Percentiles rank a stretch among this genome's conserved stretches.
Conservation (phyloP, 2,888 invertebrate species). For the Unio pictorum region DNA sequence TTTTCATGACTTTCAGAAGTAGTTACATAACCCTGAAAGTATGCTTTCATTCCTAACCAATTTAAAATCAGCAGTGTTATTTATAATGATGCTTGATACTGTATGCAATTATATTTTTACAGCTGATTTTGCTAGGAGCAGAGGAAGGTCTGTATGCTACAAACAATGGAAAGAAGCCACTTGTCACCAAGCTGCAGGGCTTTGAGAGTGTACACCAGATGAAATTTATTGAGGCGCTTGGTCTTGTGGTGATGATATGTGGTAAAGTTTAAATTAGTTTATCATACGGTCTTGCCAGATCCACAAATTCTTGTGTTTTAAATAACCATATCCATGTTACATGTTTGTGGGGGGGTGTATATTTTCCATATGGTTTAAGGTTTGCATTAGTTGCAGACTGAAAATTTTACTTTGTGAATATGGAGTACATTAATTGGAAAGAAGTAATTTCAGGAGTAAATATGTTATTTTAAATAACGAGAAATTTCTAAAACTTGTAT, state of each 20-base stretch:
- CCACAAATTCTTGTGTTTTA: background rate
- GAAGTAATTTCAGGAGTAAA: no score
- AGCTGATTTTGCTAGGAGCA: slow-evolving; percentile 76
- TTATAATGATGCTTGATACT: background rate
- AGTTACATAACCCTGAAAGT: no score
- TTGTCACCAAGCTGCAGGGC: slow-evolving; percentile 73
- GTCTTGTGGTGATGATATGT: slow-evolving; percentile 79
- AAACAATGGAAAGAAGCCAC: slow-evolving; percentile 60
- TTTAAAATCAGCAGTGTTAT: background rate
- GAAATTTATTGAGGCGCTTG: slow-evolving; percentile 75
- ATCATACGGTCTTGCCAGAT: background rate
- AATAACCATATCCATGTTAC: background rate
- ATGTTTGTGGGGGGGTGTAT: no score
- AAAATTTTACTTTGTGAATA: no score
- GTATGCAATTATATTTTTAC: background rate
- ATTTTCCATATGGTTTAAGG: no score
- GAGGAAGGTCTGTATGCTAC: slow-evolving; percentile 77
- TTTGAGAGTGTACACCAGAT: slow-evolving; percentile 79
- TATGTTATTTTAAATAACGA: no score
- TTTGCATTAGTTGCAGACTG: no score
- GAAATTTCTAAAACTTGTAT: no score
- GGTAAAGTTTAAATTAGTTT: slow-evolving; percentile 47
- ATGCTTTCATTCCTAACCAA: no score
- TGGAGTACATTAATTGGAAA: no score
- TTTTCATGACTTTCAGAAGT: no score